Conservation (phyloP, 2,797 vertebrate genomes). For the Chaetophractus vellerosus region DNA sequence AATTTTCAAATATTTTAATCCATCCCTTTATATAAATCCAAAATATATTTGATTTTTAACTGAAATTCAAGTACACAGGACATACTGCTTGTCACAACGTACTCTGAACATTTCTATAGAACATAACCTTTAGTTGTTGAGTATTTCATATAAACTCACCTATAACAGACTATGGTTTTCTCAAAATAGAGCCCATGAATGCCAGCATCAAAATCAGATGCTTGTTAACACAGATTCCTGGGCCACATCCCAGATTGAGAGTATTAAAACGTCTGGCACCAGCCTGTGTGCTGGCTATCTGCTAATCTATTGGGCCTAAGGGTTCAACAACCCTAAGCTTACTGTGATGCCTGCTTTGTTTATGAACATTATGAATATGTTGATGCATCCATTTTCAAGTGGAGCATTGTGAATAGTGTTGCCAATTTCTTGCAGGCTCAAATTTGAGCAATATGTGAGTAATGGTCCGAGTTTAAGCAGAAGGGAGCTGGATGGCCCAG, state of each 20-base stretch:
- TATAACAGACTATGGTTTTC: not conserved
- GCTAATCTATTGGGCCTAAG: not conserved
- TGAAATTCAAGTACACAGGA: not conserved
- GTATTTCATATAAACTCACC: not conserved
- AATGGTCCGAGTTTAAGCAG: not conserved
- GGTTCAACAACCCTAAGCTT: not conserved
- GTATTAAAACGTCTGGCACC: not conserved
- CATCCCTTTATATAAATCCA: not conserved
- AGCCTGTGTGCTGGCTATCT: not conserved
- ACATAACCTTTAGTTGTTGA: not conserved
- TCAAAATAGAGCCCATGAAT: not conserved
- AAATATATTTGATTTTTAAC: not conserved
- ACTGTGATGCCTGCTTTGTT: not conserved
- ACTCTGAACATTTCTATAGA: not conserved
- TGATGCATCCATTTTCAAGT: not conserved
- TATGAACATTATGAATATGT: not conserved
- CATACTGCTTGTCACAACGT: not conserved
- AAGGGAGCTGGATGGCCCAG: not conserved
- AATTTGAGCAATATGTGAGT: fast-evolving
- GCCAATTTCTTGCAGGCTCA: not conserved
- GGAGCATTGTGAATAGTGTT: not conserved
- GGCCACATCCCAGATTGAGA: not conserved
- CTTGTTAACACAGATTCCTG: not conserved
- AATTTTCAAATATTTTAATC: not conserved
- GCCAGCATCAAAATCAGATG: not conserved